These are phyloP conservation scores for Smutsia gigantea DNA, from an alignment of 2,797 vertebrate genomes.

Conservation along the genomic window DNA sequence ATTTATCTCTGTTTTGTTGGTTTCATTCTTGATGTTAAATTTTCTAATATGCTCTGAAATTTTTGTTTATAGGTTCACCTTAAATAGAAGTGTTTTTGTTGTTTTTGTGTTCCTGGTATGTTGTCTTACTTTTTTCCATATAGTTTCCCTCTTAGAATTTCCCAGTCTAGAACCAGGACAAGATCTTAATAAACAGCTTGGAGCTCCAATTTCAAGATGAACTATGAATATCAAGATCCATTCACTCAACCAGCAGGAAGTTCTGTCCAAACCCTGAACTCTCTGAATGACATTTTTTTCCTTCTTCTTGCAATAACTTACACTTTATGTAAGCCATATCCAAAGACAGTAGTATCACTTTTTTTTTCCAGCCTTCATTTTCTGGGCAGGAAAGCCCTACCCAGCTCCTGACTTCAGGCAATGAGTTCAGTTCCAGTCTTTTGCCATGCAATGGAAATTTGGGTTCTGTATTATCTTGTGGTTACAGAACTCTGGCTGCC, in stretches of 20 bases:
- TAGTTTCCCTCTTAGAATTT: not conserved
- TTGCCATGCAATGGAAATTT: not conserved
- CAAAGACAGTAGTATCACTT: not conserved
- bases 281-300: not conserved
- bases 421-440: not conserved
- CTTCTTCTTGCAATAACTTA: not conserved
- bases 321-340: not conserved
- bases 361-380: not conserved
- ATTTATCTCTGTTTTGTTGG: not conserved
- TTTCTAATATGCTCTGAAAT: not conserved
- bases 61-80: not conserved
- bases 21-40: not conserved
- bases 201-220: not conserved
- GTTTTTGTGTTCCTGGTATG: not conserved
- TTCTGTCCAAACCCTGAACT: not conserved
- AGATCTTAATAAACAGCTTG: not conserved
- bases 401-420: not conserved
- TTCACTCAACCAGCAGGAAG: not conserved
- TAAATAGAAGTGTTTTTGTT: not conserved
- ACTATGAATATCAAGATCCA: not conserved
- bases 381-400: not conserved
- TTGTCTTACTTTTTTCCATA: not conserved
- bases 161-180: not conserved
- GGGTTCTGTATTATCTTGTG: not conserved
- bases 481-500: not conserved